Percentiles rank a stretch among this genome's conserved stretches.
phyloP scores from a whole-genome alignment of 1,140 invertebrate species.

The Bombus confusus region DNA sequence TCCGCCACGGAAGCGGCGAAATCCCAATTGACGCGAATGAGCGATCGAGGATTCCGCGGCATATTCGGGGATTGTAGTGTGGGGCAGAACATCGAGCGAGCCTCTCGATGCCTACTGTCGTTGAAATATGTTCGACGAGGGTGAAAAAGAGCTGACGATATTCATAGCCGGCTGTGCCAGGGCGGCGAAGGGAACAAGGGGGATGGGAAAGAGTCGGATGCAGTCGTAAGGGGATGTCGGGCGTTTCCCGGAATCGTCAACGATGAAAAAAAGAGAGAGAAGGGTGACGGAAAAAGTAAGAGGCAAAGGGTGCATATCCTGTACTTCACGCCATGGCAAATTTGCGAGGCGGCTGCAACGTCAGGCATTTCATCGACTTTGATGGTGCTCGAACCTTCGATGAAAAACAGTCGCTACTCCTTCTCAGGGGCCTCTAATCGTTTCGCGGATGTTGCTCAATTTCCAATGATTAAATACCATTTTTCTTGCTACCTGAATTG shows the following conservation, averaged over 20 bases:
- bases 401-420: slow-evolving; percentile 53
- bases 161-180: slow-evolving; percentile 63
- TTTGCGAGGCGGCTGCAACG: slow-evolving; percentile 65
- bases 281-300: slow-evolving; percentile 43
- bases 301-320: slow-evolving; percentile 58
- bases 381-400: slow-evolving; percentile 58
- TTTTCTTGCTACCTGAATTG: no score
- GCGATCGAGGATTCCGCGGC: slow-evolving; percentile 64
- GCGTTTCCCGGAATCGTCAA: slow-evolving; percentile 65
- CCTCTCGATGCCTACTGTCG: slow-evolving; percentile 65
- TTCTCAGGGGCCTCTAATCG: slow-evolving; percentile 19
- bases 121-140: slow-evolving; percentile 74
- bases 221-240: slow-evolving; percentile 51
- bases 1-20: slow-evolving; percentile 53
- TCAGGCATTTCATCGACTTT: slow-evolving; percentile 67
- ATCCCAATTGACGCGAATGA: slow-evolving; percentile 68
- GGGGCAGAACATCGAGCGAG: slow-evolving; percentile 56
- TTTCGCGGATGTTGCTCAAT: slow-evolving; percentile 12
- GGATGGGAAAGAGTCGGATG: slow-evolving; percentile 15
- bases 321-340: slow-evolving; percentile 64
- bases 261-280: slow-evolving; percentile 42
- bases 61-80: slow-evolving; percentile 61
- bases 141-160: slow-evolving; percentile 75
- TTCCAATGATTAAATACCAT: slow-evolving; percentile 12
- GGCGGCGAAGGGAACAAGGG: not conserved